Conservation (phyloP, 2,888 invertebrate genomes). For the Timema cristinae region DNA sequence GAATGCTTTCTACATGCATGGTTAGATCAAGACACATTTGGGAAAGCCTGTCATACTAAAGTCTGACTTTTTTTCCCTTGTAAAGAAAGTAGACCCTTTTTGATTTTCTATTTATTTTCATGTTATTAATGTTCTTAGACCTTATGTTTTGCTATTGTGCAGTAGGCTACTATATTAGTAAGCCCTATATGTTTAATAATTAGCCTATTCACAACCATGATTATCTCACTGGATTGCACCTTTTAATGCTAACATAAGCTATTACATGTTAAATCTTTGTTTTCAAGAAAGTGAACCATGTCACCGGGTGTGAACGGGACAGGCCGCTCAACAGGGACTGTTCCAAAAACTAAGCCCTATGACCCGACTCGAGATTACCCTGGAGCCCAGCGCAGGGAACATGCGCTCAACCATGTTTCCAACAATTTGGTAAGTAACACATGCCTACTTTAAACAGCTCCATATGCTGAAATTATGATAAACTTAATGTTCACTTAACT, state of each 20-base stretch:
- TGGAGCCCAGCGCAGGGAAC: slow-evolving; percentile 11
- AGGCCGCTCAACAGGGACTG: slow-evolving; percentile 54
- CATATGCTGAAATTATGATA: too few species aligned
- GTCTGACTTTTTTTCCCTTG: too few species aligned
- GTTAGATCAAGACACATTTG: too few species aligned
- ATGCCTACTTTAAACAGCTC: neutral
- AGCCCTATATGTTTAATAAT: neutral
- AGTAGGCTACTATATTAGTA: neutral
- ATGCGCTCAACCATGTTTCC: slow-evolving; percentile 19
- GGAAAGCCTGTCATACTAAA: too few species aligned
- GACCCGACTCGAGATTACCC: slow-evolving; percentile 40
- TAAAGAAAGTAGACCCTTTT: too few species aligned
- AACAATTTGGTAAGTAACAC: slow-evolving; percentile 23
- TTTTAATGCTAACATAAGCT: neutral
- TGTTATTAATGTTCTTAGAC: too few species aligned
- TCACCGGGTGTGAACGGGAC: slow-evolving; percentile 25
- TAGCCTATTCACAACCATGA: neutral
- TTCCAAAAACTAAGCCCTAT: slow-evolving; percentile 61
- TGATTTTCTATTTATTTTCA: too few species aligned
- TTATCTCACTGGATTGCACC: neutral
- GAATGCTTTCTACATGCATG: too few species aligned
- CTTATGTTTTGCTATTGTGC: too few species aligned
- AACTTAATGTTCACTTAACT: too few species aligned
- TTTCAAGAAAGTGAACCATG: slow-evolving; percentile 14
- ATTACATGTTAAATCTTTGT: neutral